These are phyloP conservation scores for Scomber colias DNA, from an alignment of 2,113 vertebrate genomes.

Conservation along the genomic window DNA sequence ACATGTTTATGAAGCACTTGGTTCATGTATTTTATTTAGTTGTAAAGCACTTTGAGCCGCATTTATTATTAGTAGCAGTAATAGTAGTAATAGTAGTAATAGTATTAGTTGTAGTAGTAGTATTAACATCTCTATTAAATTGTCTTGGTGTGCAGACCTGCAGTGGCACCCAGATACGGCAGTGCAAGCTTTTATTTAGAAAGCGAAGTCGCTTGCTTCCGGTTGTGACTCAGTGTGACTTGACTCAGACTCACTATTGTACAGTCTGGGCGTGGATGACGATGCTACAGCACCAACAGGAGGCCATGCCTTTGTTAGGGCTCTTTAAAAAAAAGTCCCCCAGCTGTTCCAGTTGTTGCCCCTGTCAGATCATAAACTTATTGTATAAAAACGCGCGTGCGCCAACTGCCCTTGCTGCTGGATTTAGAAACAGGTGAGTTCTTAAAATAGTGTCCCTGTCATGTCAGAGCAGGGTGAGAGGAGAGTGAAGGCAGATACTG, in stretches of 20 bases:
- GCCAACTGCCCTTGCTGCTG: conserved; percentile 26
- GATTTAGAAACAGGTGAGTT: conserved; percentile 49
- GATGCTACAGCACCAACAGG: conserved; percentile 52
- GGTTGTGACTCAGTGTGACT: neutral
- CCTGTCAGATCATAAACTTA: conserved; percentile 5
- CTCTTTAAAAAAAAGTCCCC: conserved; percentile 55
- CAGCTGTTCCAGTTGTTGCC: conserved; percentile 1
- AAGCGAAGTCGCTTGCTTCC: neutral
- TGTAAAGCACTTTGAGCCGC: too few relatives aligned
- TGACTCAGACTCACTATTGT: conserved; percentile 17
- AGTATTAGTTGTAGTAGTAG: too few relatives aligned
- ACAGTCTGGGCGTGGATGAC: conserved; percentile 78
- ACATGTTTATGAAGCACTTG: too few relatives aligned
- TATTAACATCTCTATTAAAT: too few relatives aligned
- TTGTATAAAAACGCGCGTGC: conserved; percentile 33
- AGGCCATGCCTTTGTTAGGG: conserved; percentile 63
- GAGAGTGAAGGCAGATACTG: conserved; percentile 1
- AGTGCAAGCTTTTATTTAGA: conserved; percentile 55
- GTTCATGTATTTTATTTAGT: too few relatives aligned
- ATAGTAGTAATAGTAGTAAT: too few relatives aligned
- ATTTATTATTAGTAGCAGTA: too few relatives aligned
- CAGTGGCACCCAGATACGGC: neutral
- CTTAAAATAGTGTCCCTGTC: conserved; percentile 31
- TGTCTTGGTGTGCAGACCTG: too few relatives aligned
- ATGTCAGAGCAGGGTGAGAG: conserved; percentile 28